Conservation (phyloP, 2,797 vertebrate genomes). For the Siniperca scherzeri region DNA sequence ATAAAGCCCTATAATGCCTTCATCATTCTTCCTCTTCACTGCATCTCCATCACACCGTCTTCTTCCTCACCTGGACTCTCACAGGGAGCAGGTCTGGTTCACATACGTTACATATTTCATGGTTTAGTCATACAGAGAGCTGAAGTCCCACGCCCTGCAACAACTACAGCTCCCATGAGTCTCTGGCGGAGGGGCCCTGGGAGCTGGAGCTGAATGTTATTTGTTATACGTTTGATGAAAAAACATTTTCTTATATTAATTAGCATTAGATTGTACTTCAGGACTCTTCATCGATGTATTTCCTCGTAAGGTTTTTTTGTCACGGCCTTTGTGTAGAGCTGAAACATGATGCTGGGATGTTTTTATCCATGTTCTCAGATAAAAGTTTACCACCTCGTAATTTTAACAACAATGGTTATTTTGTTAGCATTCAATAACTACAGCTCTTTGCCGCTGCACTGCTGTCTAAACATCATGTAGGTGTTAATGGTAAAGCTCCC, state of each 20-base stretch:
- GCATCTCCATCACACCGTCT: neutral
- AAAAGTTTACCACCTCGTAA: neutral
- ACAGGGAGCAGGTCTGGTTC: conserved; percentile 25
- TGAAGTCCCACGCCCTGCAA: neutral
- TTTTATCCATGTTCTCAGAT: neutral
- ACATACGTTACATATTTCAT: neutral
- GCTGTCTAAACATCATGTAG: neutral
- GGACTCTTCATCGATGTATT: neutral
- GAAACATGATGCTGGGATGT: neutral
- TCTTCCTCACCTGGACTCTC: conserved; percentile 37
- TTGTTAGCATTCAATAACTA: neutral
- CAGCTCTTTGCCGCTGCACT: neutral
- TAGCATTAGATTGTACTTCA: neutral
- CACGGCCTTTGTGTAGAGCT: neutral
- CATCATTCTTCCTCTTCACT: neutral
- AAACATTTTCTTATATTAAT: neutral
- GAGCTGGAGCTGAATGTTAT: neutral
- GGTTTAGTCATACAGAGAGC: neutral
- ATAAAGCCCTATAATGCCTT: neutral
- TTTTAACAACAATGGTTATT: neutral
- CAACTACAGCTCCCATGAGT: conserved; percentile 32
- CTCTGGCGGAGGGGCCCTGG: neutral
- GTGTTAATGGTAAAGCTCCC: neutral
- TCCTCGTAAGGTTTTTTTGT: neutral
- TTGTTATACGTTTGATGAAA: too few species aligned